phyloP scores from a whole-genome alignment of 1,140 invertebrate species.

The Drusus annulatus region DNA sequence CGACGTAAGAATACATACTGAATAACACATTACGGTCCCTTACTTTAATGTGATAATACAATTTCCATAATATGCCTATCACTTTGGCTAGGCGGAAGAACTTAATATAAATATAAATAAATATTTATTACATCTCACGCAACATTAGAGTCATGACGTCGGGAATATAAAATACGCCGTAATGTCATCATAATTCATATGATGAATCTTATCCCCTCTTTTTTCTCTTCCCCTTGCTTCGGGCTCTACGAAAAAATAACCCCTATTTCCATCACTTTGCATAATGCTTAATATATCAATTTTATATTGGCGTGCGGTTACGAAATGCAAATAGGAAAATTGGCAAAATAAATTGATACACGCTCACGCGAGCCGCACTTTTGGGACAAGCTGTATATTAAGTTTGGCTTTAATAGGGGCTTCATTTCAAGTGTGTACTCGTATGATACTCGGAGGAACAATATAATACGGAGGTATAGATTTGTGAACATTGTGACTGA shows the following conservation, averaged over 20 bases:
- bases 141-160: conserved; percentile 10
- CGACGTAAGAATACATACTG: no score
- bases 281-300: conserved; percentile 36
- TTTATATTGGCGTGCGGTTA: conserved; percentile 34
- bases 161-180: conserved; percentile 8
- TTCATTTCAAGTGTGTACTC: no score
- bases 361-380: not conserved
- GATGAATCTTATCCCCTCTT: not conserved
- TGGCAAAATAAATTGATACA: conserved; percentile 29
- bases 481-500: no score
- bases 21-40: no score
- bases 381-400: not conserved
- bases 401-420: not conserved
- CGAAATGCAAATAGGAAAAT: conserved; percentile 35
- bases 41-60: no score
- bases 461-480: no score
- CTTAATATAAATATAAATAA: conserved; percentile 28
- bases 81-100: not conserved
- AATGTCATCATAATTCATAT: conserved; percentile 22
- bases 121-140: conserved; percentile 24
- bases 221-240: not conserved
- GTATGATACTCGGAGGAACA: no score
- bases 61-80: no score
- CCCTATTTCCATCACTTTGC: conserved; percentile 32
- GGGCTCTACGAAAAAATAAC: not conserved